These are phyloP conservation scores for Drosophila robusta DNA, from an alignment of 2,888 invertebrate genomes.

Conservation along the genomic window DNA sequence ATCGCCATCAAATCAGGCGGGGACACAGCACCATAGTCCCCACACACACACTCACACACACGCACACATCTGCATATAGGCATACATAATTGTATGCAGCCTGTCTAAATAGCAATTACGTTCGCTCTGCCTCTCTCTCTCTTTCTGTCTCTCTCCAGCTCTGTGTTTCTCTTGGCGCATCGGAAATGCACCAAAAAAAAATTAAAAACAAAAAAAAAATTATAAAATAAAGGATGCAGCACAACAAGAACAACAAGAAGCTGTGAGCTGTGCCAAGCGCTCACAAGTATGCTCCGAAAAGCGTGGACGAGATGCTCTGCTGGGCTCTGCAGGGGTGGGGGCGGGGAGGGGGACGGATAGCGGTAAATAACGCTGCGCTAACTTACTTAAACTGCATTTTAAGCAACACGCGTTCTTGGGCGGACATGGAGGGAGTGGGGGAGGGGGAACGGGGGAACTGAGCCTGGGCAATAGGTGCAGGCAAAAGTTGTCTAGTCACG, in stretches of 20 bases:
- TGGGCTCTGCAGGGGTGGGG: no score
- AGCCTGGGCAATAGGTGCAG: constrained; percentile 11
- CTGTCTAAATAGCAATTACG: constrained; percentile 75
- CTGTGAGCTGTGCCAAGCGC: constrained; percentile 38
- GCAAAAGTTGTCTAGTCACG: constrained; percentile 40
- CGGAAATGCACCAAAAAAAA: constrained; percentile 27
- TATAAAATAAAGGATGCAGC: constrained; percentile 29
- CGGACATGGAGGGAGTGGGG: background rate
- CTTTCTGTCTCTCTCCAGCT: constrained; percentile 7
- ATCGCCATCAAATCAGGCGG: constrained; percentile 76
- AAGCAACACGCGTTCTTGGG: constrained; percentile 3
- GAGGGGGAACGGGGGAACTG: background rate
- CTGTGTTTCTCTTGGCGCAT: constrained; percentile 8
- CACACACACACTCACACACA: constrained; percentile 11
- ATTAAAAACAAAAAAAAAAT: no score
- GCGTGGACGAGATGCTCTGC: constrained; percentile 35
- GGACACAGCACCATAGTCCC: constrained; percentile 14
- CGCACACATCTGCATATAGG: constrained; percentile 20
- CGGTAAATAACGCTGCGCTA: constrained; percentile 54
- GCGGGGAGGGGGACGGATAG: constrained; percentile 9
- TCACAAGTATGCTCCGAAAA: constrained; percentile 69
- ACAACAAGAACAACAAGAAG: constrained; percentile 35
- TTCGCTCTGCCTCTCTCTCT: constrained; percentile 7
- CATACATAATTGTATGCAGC: constrained; percentile 50
- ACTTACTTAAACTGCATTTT: constrained; percentile 65